phyloP scores from a whole-genome alignment of 2,888 invertebrate species.

The Megamerina dolium region DNA sequence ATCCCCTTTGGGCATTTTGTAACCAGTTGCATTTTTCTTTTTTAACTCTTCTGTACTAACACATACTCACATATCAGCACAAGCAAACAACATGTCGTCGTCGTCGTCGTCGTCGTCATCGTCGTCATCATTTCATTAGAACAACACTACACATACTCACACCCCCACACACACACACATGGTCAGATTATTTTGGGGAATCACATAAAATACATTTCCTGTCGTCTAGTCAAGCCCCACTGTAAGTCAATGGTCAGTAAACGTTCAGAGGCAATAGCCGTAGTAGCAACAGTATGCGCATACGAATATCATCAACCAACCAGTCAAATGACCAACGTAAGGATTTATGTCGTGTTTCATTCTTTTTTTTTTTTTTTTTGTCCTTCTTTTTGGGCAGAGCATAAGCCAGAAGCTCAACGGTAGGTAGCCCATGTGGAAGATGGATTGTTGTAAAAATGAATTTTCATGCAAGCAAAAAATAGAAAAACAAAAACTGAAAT shows the following conservation, averaged over 20 bases:
- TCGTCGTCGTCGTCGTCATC: no score
- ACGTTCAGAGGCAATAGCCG: no score
- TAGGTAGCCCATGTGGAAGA: slow-evolving; percentile 12
- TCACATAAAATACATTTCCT: slow-evolving; percentile 46
- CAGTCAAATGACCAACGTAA: slow-evolving; percentile 14
- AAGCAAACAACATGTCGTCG: slow-evolving; percentile 31
- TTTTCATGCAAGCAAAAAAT: slow-evolving; percentile 8
- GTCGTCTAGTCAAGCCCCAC: slow-evolving; percentile 34
- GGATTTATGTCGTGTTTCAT: slow-evolving; percentile 4
- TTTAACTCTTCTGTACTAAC: slow-evolving; percentile 13
- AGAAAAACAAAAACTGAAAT: not conserved
- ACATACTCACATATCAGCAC: not conserved
- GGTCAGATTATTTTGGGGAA: slow-evolving; percentile 33
- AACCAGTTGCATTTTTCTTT: slow-evolving; percentile 21
- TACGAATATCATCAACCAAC: not conserved
- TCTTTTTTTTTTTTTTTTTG: not conserved
- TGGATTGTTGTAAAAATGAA: slow-evolving; percentile 19
- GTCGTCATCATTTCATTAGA: slow-evolving; percentile 15
- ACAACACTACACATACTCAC: slow-evolving; percentile 11
- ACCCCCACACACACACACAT: slow-evolving; percentile 6
- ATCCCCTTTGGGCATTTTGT: slow-evolving; percentile 48
- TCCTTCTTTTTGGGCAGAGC: slow-evolving; percentile 2
- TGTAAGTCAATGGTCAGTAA: not conserved
- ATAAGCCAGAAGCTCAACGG: not conserved
- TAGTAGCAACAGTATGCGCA: no score